Percentiles rank a stretch among this genome's conserved stretches.
phyloP scores from a whole-genome alignment of 1,140 invertebrate genomes.

The Hycleus cichorii region DNA sequence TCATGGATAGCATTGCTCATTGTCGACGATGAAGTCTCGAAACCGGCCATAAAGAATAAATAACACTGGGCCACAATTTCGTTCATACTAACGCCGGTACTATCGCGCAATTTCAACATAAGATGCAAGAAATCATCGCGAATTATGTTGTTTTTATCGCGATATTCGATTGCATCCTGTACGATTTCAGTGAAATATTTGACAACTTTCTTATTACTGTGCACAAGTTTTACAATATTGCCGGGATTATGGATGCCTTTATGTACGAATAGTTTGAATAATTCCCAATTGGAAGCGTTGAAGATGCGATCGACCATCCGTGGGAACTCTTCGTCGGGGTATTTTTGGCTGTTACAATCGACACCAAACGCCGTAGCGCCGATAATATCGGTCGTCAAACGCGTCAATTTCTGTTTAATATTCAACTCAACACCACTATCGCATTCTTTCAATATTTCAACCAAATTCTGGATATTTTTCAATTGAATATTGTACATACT shows the following conservation, averaged over 20 bases:
- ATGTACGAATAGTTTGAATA: conserved; percentile 30
- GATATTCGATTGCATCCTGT: conserved; percentile 39
- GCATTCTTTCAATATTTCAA: neutral
- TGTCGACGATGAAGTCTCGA: conserved; percentile 55
- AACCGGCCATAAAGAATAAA: conserved; percentile 50
- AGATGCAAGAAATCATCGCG: conserved; percentile 47
- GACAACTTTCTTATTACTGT: conserved; percentile 24
- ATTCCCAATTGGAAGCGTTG: conserved; percentile 4
- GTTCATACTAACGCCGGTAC: neutral
- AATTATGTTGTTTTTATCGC: conserved; percentile 39
- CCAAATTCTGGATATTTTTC: conserved; percentile 4
- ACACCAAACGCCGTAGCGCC: conserved; percentile 42
- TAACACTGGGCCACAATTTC: conserved; percentile 37
- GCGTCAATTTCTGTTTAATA: conserved; percentile 7
- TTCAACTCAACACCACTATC: neutral
- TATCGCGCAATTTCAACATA: conserved; percentile 29
- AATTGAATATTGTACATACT: conserved; percentile 36
- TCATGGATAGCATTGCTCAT: conserved; percentile 50
- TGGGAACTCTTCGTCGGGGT: conserved; percentile 39
- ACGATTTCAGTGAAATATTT: conserved; percentile 43
- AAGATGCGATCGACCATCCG: conserved; percentile 7
- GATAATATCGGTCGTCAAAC: conserved; percentile 16
- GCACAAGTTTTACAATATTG: conserved; percentile 3
- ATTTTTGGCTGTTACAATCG: conserved; percentile 40
- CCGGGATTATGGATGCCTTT: conserved; percentile 4